These are phyloP conservation scores for Sarcophaga caerulescens DNA, from an alignment of 2,888 invertebrate genomes.

Conservation along the genomic window DNA sequence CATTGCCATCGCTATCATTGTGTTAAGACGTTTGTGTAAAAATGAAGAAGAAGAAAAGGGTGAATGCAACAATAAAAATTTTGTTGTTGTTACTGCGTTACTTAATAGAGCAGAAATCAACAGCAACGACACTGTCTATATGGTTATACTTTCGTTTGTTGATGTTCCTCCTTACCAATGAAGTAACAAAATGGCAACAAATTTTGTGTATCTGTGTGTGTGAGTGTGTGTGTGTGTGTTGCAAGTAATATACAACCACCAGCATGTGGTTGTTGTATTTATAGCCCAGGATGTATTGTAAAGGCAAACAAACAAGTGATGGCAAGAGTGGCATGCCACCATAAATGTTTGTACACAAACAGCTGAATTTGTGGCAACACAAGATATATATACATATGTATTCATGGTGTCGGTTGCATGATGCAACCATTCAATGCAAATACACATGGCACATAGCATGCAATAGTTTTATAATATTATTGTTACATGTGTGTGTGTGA, in stretches of 20 bases:
- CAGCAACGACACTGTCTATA: background rate
- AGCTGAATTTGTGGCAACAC: constrained; percentile 45
- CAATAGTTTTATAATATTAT: constrained; percentile 7
- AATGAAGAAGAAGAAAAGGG: too few species aligned
- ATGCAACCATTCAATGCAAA: constrained; percentile 39
- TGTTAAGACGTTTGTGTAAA: background rate
- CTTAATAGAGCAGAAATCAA: constrained; percentile 58
- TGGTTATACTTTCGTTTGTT: background rate
- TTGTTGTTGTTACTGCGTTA: constrained; percentile 32
- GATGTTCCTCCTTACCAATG: background rate
- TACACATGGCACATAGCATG: constrained; percentile 30
- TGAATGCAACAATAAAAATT: constrained; percentile 46
- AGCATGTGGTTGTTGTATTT: constrained; percentile 53
- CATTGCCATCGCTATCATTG: background rate
- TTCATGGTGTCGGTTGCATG: constrained; percentile 48
- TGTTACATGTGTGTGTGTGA: background rate
- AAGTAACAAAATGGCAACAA: background rate
- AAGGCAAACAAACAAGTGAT: too few species aligned
- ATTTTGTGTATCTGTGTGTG: background rate
- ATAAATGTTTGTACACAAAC: constrained; percentile 24
- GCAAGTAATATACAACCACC: too few species aligned
- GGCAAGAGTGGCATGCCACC: background rate
- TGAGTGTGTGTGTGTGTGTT: background rate
- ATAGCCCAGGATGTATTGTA: background rate
- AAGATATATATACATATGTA: constrained; percentile 22